Evolutionary conservation across 2,797 vertebrate genomes (phyloP).

Genomic region (Furcifer pardalis): DNA sequence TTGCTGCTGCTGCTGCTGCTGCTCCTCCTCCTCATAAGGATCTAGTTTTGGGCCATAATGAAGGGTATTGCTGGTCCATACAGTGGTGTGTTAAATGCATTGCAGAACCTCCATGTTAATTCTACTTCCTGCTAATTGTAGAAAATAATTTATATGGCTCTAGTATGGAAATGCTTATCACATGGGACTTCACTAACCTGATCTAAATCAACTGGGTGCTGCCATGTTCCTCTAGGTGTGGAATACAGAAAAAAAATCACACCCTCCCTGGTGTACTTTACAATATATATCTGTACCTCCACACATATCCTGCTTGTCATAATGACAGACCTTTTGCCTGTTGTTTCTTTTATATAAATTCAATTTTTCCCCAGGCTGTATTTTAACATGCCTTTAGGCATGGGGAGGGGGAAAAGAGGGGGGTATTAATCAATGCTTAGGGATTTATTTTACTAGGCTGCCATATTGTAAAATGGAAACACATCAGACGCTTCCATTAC

Average conservation of each 20-base stretch:
- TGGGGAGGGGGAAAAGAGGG: background rate
- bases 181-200: too few relatives aligned
- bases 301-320: background rate
- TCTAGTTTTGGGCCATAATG: background rate
- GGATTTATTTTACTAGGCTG: background rate
- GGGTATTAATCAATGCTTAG: background rate
- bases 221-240: background rate
- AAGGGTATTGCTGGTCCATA: background rate
- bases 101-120: background rate
- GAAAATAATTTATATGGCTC: background rate
- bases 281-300: background rate
- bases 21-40: background rate
- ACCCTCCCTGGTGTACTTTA: background rate
- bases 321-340: background rate
- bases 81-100: background rate
- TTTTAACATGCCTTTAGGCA: background rate
- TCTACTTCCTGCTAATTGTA: background rate
- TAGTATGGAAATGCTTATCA: background rate
- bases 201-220: background rate
- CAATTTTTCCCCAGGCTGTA: background rate
- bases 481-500: slow-evolving; percentile 11
- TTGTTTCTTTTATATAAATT: background rate
- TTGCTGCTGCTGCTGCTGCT: too few relatives aligned
- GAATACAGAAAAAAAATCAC: background rate
- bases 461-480: slow-evolving; percentile 13